Evolutionary conservation across 2,797 vertebrate species (phyloP).

Genomic region (Poecilia velifera): DNA sequence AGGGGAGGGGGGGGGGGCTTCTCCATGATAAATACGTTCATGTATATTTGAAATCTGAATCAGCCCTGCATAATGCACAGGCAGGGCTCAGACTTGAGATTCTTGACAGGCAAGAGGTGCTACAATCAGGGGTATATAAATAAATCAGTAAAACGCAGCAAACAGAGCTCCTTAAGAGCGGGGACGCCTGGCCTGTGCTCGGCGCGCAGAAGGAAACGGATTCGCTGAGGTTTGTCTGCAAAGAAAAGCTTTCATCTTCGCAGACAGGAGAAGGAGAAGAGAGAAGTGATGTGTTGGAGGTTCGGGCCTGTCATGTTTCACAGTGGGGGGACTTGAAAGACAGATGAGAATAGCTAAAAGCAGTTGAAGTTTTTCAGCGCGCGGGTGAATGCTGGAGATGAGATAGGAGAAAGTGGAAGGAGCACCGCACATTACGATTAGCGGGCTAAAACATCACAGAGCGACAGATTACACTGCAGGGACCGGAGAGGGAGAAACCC

Average conservation of each 20-base stretch:
- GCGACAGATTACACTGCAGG: conserved; percentile 52
- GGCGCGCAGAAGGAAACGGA: conserved; percentile 24
- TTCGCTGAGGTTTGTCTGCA: conserved; percentile 59
- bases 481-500: conserved; percentile 35
- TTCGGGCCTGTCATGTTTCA: conserved; percentile 72
- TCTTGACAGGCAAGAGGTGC: conserved; percentile 63
- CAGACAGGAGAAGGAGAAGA: conserved; percentile 59
- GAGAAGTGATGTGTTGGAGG: conserved; percentile 66
- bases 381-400: conserved; percentile 31
- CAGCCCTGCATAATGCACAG: conserved; percentile 58
- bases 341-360: conserved; percentile 68
- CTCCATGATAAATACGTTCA: conserved; percentile 67
- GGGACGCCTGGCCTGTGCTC: conserved; percentile 38
- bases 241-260: conserved; percentile 68
- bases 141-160: conserved; percentile 72
- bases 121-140: conserved; percentile 72
- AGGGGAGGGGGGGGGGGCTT: conserved; percentile 2
- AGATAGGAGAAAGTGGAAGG: conserved; percentile 42
- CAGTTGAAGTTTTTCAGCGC: conserved; percentile 64
- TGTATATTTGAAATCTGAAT: conserved; percentile 75
- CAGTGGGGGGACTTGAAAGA: conserved; percentile 57
- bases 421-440: conserved; percentile 35
- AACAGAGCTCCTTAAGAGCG: conserved; percentile 60
- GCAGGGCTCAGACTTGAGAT: conserved; percentile 43
- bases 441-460: conserved; percentile 47